These are phyloP conservation scores for Apamea anceps DNA, from an alignment of 2,888 invertebrate genomes.

Conservation along the genomic window DNA sequence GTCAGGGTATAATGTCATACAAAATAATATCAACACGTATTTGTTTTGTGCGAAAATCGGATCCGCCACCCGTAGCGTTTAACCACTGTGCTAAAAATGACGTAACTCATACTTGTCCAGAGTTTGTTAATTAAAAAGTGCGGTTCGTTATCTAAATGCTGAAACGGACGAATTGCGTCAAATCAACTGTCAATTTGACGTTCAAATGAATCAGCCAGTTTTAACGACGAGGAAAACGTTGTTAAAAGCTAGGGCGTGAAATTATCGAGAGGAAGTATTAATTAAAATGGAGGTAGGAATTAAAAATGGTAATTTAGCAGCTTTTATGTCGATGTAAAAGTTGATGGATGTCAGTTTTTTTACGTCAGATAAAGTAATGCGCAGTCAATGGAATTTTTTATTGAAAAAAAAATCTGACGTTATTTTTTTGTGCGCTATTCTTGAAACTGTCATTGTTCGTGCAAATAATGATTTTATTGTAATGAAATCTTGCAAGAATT, in stretches of 20 bases:
- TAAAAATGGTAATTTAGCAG: constrained; percentile 49
- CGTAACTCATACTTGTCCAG: constrained; percentile 15
- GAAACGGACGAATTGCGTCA: constrained; percentile 21
- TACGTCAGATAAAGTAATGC: background rate
- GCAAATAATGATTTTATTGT: background rate
- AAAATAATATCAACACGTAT: background rate
- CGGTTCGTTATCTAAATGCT: constrained; percentile 22
- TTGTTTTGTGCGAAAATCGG: background rate
- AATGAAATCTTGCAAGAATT: background rate
- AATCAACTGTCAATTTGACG: constrained; percentile 59
- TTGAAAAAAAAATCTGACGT: background rate
- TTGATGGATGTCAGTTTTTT: constrained; percentile 23
- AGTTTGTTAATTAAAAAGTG: constrained; percentile 47
- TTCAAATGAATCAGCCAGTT: constrained; percentile 56
- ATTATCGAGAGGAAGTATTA: constrained; percentile 54
- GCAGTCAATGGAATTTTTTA: constrained; percentile 16
- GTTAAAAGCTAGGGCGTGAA: constrained; percentile 39
- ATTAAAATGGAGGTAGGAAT: constrained; percentile 48
- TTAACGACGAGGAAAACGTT: constrained; percentile 60
- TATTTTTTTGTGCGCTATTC: background rate
- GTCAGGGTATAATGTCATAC: no score
- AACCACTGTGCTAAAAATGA: background rate
- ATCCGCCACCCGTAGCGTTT: background rate
- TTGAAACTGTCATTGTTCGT: background rate
- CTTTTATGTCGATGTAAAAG: constrained; percentile 37